Base-by-base conservation (phyloP, 1,140 invertebrate species). In the Caenorhabditis inopinata region DNA sequence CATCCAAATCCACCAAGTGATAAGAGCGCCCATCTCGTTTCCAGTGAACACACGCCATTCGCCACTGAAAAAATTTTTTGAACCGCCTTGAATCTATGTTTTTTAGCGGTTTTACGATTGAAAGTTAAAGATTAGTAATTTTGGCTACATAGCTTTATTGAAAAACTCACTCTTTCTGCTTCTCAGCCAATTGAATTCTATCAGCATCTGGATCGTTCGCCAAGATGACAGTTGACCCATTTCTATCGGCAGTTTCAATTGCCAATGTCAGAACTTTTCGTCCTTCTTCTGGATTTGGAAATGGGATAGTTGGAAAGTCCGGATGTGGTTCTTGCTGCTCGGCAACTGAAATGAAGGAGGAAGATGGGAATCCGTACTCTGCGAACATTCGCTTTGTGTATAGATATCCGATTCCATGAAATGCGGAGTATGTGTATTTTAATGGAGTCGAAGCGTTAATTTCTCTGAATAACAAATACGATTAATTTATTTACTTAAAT, bases 171-270 rank as follows among this genome's bases (percentile, higher is more conserved):
- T 85, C 68, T 4, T 80, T 46, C 74, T 87, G 83, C 85, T 89
- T 90, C 89, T 96, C 95, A 5, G 96, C 96, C 51, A 96, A 92
- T 14, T 96, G 96, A 76, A 98, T 90, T 76, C 97, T 91, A 91
- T 99, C 97, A 7, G 97, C 96, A 90, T 99, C 97, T 12, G 97
- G 97, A 90, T 99, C 97, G 91, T 99, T 99, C 0, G 96, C 96
- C 21, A 99, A 89, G 84, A 99, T 95, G 1, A 98, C 89, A 1
- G 90, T 90, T 46, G 92, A 93, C 1, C 90, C 90, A 83, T 92
- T 91, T 48, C 90, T 84, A 87, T 95, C 92, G 0, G 97, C 97
- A 14, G 93, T 93, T 89, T 93, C 90, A 84, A 97, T 93, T 23
- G 96, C 93, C 21, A 97, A 90, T 87, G 94, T 83, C 91, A 99